Conservation (phyloP, 2,797 vertebrate species). For the Pelochelys cantorii region DNA sequence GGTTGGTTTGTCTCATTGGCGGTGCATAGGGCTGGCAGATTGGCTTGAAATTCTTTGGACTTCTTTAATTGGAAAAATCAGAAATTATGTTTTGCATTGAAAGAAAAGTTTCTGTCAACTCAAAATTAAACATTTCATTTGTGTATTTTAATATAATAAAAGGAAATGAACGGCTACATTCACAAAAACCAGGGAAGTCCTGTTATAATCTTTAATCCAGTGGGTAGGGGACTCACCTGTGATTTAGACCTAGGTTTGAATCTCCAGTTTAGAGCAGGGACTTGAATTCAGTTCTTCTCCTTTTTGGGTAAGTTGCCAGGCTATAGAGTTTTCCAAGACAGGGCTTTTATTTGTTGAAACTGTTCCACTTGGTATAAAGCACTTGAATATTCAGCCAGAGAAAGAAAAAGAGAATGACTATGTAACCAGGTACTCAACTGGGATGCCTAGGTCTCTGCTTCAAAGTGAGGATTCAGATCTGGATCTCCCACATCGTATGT, state of each 20-base stretch:
- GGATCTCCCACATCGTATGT: neutral
- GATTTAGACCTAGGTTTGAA: neutral
- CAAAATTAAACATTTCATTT: neutral
- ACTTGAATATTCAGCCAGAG: neutral
- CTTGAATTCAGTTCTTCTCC: neutral
- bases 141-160: neutral
- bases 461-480: neutral
- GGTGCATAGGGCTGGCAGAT: neutral
- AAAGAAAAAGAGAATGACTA: neutral
- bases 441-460: neutral
- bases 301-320: neutral
- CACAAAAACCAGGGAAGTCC: neutral
- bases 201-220: neutral
- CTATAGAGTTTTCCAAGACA: neutral
- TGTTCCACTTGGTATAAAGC: neutral
- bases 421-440: neutral
- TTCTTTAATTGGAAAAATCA: neutral
- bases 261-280: neutral
- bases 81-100: neutral
- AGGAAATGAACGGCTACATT: neutral
- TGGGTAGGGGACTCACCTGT: neutral
- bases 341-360: neutral
- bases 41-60: neutral
- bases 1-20: no score
- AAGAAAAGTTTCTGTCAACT: neutral